phyloP scores from a whole-genome alignment of 2,888 invertebrate genomes.

The Nineta flava region DNA sequence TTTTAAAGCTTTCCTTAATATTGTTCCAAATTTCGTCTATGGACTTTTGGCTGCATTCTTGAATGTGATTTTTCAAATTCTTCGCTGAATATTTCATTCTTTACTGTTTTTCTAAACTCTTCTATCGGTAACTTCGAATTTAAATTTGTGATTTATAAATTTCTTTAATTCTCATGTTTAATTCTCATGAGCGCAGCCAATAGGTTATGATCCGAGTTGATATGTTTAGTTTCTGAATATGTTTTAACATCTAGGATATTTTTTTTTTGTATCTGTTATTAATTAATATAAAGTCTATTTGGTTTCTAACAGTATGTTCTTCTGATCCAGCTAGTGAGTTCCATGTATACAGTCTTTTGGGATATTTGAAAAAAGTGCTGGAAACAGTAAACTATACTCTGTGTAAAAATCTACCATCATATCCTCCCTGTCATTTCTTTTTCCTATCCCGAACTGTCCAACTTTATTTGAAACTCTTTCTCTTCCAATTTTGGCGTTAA shows the following conservation, averaged over 20 bases:
- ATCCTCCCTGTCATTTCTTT: constrained; percentile 12
- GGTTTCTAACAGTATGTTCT: constrained; percentile 14
- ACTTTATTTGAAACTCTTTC: constrained; percentile 7
- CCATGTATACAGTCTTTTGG: not conserved
- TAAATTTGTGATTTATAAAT: constrained; percentile 4
- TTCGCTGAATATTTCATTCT: constrained; percentile 2
- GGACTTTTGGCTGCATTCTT: constrained; percentile 4
- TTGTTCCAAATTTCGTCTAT: not conserved
- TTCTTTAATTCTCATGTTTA: constrained; percentile 6
- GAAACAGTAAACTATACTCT: not conserved
- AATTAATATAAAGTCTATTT: constrained; percentile 15
- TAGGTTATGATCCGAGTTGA: constrained; percentile 13
- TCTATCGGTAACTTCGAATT: constrained; percentile 5
- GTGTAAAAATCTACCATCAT: not conserved
- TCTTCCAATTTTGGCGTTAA: constrained; percentile 13
- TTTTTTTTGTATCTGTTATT: too few species aligned
- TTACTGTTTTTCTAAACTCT: constrained; percentile 3
- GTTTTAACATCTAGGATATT: too few species aligned
- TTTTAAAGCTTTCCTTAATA: not conserved
- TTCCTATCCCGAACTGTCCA: constrained; percentile 12
- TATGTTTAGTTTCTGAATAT: too few species aligned
- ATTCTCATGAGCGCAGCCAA: constrained; percentile 8
- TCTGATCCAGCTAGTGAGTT: constrained; percentile 3
- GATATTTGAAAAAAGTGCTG: not conserved
- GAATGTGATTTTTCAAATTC: constrained; percentile 5